Evolutionary conservation across 2,797 vertebrate species (phyloP), one percentile per base, ranked within the genome.

Genomic region (Tenualosa thibaudeaui): DNA sequence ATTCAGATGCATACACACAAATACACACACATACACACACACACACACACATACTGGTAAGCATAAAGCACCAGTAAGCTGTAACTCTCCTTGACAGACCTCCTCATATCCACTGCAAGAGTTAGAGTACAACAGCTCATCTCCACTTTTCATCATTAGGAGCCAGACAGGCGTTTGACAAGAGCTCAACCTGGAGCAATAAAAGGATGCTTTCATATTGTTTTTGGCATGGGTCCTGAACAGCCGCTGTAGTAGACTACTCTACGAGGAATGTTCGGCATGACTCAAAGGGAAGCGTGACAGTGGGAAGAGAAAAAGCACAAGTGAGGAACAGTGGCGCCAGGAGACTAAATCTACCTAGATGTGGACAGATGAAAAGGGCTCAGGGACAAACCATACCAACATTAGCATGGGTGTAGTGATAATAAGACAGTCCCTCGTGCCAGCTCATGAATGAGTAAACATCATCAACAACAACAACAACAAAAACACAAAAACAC

Each of bases 61-160:
- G 84, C 50, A 51, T 51, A 9, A 0, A 51, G 31, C 58, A 82
- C 51, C 40, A 62, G 43, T 50, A 31, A 71, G 50, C 10, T 31
- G 86, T 86, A 85, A 87, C 86, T 87, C 31, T 86, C n/a, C 87
- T 49, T 83, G 83, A 81, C 84, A 83, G 82, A 83, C 87, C 71
- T 85, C 82, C 84, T 84, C 50, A 71, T 56, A 83, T 19, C 7
- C 40, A 84, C 62, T 9, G 75, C 50, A 49, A 19, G 15, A 85
- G 31, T 24, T 8, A 43, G 7, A 84, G 54, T 58, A n/a, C 50
- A 68, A 37, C 82, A 83, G 19, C 19, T 83, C 31, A 2, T 43
- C 65, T 31, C 65, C 68, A 26, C 84, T 83, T 37, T 82, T 50
- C 43, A 13, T 40, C 31, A 54, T 24, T 60, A 86, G 37, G 71